Evolutionary conservation across 2,888 invertebrate species (phyloP).

Genomic region (Epinotia ramella): DNA sequence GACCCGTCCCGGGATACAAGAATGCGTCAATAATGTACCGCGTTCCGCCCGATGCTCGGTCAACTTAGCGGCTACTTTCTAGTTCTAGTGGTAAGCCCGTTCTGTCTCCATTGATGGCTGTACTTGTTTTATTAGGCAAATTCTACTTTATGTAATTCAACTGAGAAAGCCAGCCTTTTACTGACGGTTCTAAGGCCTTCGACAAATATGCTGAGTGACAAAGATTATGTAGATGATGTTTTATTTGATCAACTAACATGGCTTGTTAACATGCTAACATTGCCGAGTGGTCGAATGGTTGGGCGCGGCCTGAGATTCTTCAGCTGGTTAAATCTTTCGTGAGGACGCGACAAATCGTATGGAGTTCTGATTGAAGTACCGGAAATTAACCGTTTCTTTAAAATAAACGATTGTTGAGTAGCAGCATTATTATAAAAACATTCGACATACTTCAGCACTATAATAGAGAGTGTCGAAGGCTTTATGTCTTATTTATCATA

Average conservation of each 20-base stretch:
- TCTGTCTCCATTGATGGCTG: conserved; percentile 44
- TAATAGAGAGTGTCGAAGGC: too few relatives aligned
- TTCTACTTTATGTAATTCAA: conserved; percentile 44
- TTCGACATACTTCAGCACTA: too few relatives aligned
- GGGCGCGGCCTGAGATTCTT: conserved; percentile 23
- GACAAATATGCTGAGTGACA: conserved; percentile 36
- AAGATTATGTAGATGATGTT: conserved; percentile 40
- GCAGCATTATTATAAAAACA: too few relatives aligned
- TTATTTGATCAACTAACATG: conserved; percentile 35
- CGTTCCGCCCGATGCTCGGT: conserved; percentile 52
- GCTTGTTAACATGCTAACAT: conserved; percentile 38
- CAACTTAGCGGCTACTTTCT: conserved; percentile 55
- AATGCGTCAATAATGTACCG: conserved; percentile 74
- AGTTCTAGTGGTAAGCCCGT: conserved; percentile 47
- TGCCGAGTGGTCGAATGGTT: not conserved
- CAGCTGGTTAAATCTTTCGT: conserved; percentile 22
- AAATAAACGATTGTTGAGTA: not conserved
- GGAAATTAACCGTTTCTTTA: not conserved
- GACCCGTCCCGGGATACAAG: conserved; percentile 65
- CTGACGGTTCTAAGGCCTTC: conserved; percentile 19
- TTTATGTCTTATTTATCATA: too few relatives aligned
- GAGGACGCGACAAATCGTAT: conserved; percentile 16
- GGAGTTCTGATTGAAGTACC: conserved; percentile 4
- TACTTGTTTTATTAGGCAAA: conserved; percentile 46
- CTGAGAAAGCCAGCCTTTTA: conserved; percentile 37